Percentiles rank a stretch among this genome's conserved stretches.
Conservation (phyloP, 1,140 invertebrate species). For the Cydia amplana region DNA sequence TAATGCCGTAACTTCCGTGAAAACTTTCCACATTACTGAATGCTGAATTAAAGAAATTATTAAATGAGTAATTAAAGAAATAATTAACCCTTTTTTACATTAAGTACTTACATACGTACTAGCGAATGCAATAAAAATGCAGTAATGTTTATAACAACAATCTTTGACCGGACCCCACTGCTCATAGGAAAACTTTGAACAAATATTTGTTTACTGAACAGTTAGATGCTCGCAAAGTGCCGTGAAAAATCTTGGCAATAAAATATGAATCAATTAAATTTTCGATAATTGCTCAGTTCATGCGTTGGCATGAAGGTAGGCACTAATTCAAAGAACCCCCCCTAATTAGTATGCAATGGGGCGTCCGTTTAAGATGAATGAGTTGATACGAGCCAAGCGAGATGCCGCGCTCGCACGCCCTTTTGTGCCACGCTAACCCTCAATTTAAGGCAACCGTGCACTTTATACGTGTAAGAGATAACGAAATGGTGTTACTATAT, state of each 20-base stretch:
- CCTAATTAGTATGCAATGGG: constrained; percentile 60
- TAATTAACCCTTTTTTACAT: too few species aligned
- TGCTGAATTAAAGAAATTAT: neutral
- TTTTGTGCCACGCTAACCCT: constrained; percentile 49
- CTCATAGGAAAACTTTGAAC: neutral
- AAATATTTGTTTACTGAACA: neutral
- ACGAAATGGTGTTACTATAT: constrained; percentile 19
- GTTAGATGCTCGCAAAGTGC: neutral
- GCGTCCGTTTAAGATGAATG: constrained; percentile 57
- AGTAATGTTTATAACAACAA: too few species aligned
- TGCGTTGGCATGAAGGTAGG: constrained; percentile 21
- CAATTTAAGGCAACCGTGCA: constrained; percentile 35
- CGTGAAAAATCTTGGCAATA: constrained; percentile 4
- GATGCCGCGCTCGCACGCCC: constrained; percentile 60
- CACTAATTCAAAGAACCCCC: constrained; percentile 27
- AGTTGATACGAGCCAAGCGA: constrained; percentile 54
- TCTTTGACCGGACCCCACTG: too few species aligned
- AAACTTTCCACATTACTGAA: neutral
- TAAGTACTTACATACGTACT: too few species aligned
- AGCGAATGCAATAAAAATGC: too few species aligned
- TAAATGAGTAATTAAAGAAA: too few species aligned
- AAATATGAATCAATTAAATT: constrained; percentile 17
- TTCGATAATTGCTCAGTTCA: constrained; percentile 6
- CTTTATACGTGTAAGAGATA: constrained; percentile 27
- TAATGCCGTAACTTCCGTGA: neutral